Conservation (phyloP, 2,888 invertebrate species). For the Drosophila acutilabella region DNA sequence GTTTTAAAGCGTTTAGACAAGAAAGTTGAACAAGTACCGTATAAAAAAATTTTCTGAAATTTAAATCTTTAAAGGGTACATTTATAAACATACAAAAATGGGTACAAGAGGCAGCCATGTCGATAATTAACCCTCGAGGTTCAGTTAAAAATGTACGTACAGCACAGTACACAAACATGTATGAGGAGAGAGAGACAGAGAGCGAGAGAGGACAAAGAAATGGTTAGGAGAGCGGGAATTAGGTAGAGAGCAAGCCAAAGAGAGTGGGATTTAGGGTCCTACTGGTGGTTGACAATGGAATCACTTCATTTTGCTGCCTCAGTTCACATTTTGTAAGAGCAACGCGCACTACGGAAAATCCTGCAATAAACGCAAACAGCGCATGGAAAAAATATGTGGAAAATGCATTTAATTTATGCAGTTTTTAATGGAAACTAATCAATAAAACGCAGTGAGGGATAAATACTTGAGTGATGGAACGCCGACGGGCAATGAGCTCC, state of each 20-base stretch:
- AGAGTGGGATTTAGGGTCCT: background rate
- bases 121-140: slow-evolving; percentile 11
- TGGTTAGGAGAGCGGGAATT: too few relatives aligned
- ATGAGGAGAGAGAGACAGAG: background rate
- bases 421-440: slow-evolving; percentile 1
- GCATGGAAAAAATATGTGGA: slow-evolving; percentile 7
- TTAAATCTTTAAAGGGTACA: too few relatives aligned
- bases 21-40: too few relatives aligned
- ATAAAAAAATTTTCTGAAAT: too few relatives aligned
- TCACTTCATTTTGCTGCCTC: slow-evolving; percentile 55
- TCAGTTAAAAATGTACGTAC: slow-evolving; percentile 19
- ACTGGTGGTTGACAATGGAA: slow-evolving; percentile 42
- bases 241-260: slow-evolving; percentile 6
- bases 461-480: slow-evolving; percentile 68
- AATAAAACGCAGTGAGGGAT: slow-evolving; percentile 15
- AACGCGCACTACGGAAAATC: slow-evolving; percentile 60
- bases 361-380: slow-evolving; percentile 29
- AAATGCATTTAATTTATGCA: slow-evolving; percentile 17
- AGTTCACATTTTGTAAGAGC: slow-evolving; percentile 56
- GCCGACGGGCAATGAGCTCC: slow-evolving; percentile 72
- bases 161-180: slow-evolving; percentile 18
- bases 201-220: background rate
- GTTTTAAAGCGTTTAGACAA: too few relatives aligned
- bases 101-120: background rate
- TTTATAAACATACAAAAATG: background rate